Conservation (phyloP, 2,888 invertebrate species). For the Cataglyphis livida region DNA sequence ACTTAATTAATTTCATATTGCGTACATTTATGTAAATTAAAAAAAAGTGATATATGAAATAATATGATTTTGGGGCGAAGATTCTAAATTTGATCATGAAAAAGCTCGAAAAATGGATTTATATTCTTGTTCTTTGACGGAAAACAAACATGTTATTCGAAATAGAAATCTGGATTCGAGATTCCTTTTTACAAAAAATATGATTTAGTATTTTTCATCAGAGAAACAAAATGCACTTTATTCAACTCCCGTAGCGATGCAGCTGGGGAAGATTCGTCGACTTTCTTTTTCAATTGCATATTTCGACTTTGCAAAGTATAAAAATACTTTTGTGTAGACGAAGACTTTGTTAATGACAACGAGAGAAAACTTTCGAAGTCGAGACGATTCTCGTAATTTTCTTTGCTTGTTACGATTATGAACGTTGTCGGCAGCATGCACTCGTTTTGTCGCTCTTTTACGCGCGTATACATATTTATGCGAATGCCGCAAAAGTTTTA, state of each 20-base stretch:
- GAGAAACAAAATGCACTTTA: slow-evolving; percentile 79
- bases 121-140: not conserved
- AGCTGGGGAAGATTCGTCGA: slow-evolving; percentile 70
- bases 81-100: not conserved
- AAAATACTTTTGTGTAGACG: slow-evolving; percentile 67
- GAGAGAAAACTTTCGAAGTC: slow-evolving; percentile 14
- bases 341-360: slow-evolving; percentile 5
- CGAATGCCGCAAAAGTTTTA: slow-evolving; percentile 21
- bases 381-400: slow-evolving; percentile 13
- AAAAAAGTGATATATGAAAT: not conserved
- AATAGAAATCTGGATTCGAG: not conserved
- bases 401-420: slow-evolving; percentile 25
- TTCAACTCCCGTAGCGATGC: slow-evolving; percentile 71
- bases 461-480: slow-evolving; percentile 16
- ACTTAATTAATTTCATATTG: not conserved
- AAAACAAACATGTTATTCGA: not conserved
- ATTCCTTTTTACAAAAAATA: slow-evolving; percentile 26
- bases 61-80: not conserved
- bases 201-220: slow-evolving; percentile 47
- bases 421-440: not conserved
- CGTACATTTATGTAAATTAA: not conserved
- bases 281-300: slow-evolving; percentile 65
- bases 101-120: not conserved
- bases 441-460: slow-evolving; percentile 1
- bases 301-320: slow-evolving; percentile 59